A percentile compares a stretch with the other conserved stretches of the same genome.
Evolutionary conservation across 1,140 invertebrate species (phyloP).

Genomic region (Andricus grossulariae): DNA sequence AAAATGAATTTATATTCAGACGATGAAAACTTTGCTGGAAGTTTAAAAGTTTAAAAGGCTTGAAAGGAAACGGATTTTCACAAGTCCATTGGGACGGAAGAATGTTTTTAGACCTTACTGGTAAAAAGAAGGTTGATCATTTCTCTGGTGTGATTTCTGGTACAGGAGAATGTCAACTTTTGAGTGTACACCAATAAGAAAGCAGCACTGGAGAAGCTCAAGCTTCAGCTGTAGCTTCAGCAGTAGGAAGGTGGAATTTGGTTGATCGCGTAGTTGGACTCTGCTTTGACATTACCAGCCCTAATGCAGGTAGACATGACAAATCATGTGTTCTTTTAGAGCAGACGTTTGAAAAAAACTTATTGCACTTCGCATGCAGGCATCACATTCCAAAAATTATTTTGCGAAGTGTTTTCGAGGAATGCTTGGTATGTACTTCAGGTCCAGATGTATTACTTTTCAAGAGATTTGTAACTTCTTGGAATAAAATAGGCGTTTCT

Average conservation of each 20-base stretch:
- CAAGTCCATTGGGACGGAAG: constrained; percentile 44
- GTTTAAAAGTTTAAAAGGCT: constrained; percentile 28
- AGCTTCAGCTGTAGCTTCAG: constrained; percentile 34
- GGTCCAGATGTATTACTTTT: constrained; percentile 25
- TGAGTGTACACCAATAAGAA: constrained; percentile 33
- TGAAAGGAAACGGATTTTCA: neutral
- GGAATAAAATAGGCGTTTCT: no score
- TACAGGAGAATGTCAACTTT: constrained; percentile 17
- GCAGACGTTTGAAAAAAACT: constrained; percentile 23
- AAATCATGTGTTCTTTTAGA: constrained; percentile 38
- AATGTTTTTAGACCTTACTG: constrained; percentile 36
- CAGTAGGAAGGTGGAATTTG: constrained; percentile 48
- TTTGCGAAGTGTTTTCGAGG: no score
- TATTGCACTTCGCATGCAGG: constrained; percentile 35
- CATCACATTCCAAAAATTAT: no score
- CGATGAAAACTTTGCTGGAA: constrained; percentile 12
- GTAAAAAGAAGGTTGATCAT: constrained; percentile 43
- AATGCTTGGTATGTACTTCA: constrained; percentile 1
- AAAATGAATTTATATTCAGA: neutral
- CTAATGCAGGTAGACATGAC: constrained; percentile 51
- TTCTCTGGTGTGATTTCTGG: constrained; percentile 47
- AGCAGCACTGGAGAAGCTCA: constrained; percentile 24
- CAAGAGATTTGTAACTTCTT: constrained; percentile 24
- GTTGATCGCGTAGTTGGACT: constrained; percentile 44
- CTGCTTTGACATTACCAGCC: constrained; percentile 57